Evolutionary conservation across 1,140 invertebrate genomes (phyloP).

Genomic region (Listronotus oregonensis): DNA sequence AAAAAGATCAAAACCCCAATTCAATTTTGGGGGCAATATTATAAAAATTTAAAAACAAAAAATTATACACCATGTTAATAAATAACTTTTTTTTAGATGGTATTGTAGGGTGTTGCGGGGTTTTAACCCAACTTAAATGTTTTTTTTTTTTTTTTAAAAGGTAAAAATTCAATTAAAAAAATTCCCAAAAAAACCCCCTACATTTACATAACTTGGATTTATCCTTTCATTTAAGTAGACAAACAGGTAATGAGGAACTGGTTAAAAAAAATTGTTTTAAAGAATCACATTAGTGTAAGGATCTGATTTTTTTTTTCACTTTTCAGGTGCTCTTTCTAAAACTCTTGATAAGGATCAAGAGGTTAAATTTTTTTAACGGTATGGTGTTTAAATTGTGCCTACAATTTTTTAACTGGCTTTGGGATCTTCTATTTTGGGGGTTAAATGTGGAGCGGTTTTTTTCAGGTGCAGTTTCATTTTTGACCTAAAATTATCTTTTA

Average conservation of each 20-base stretch:
- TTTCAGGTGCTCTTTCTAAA: slow-evolving; percentile 60
- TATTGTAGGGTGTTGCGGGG: slow-evolving; percentile 82
- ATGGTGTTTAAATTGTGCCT: slow-evolving; percentile 98
- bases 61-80: neutral
- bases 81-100: slow-evolving; percentile 75
- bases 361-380: slow-evolving; percentile 97
- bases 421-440: slow-evolving; percentile 87
- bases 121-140: slow-evolving; percentile 97
- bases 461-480: slow-evolving; percentile 60
- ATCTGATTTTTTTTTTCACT: slow-evolving; percentile 18
- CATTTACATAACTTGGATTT: slow-evolving; percentile 96
- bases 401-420: slow-evolving; percentile 93
- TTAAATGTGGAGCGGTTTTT: slow-evolving; percentile 75
- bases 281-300: too few species aligned
- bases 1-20: too few species aligned
- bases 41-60: slow-evolving; percentile 7
- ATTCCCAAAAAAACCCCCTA: slow-evolving; percentile 96
- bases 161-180: slow-evolving; percentile 95
- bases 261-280: too few species aligned
- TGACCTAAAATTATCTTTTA: too few species aligned
- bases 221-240: slow-evolving; percentile 89
- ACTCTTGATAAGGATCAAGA: slow-evolving; percentile 85
- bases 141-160: slow-evolving; percentile 95
- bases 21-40: neutral
- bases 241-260: slow-evolving; percentile 74